Percentiles rank a stretch among this genome's conserved stretches.
phyloP scores from a whole-genome alignment of 2,888 invertebrate genomes.

The Julus scanicus region DNA sequence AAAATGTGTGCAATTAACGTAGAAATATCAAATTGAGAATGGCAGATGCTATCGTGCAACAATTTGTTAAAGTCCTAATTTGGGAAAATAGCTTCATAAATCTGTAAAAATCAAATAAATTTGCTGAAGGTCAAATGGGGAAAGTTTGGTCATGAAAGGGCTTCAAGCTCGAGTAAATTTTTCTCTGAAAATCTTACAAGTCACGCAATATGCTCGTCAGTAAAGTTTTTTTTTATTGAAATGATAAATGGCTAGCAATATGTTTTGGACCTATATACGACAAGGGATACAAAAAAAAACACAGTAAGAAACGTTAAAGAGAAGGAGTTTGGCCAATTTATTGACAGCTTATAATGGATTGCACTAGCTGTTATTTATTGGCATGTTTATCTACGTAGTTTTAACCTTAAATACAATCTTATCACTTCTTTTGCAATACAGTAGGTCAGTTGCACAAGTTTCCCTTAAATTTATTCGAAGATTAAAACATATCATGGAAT shows the following conservation, averaged over 20 bases:
- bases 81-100: not conserved
- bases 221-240: not conserved
- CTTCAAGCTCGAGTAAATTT: not conserved
- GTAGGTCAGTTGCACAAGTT: not conserved
- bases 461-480: not conserved
- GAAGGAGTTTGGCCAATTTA: conserved; percentile 1
- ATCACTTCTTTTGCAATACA: not conserved
- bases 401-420: not conserved
- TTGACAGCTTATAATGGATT: conserved; percentile 38
- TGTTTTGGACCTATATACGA: conserved; percentile 14
- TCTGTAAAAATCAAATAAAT: not conserved
- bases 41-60: not conserved
- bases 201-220: not conserved
- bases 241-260: conserved; percentile 8
- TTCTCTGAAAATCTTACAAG: not conserved
- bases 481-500: no score
- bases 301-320: conserved; percentile 22
- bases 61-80: not conserved
- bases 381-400: not conserved
- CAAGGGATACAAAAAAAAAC: conserved; percentile 8
- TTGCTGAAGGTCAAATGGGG: not conserved
- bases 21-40: not conserved
- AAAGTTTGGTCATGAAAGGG: conserved; percentile 11
- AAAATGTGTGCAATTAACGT: no score
- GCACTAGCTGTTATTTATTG: not conserved